Conservation (phyloP, 2,888 invertebrate species). For the Pachliopta kotzebuea region DNA sequence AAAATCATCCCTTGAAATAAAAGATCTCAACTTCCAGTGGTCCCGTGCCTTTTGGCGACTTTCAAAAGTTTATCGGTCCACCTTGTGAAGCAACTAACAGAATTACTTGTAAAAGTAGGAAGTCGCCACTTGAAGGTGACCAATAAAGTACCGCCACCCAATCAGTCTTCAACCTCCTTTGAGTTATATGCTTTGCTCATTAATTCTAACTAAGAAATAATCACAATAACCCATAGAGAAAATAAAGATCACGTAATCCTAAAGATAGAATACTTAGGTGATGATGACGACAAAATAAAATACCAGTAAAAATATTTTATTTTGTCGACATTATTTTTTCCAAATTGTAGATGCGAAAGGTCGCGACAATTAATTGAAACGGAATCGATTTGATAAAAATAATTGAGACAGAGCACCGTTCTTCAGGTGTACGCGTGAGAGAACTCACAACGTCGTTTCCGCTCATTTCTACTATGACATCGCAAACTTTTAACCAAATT, state of each 20-base stretch:
- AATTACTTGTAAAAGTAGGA: too few species aligned
- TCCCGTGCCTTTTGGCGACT: too few species aligned
- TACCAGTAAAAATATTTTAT: too few species aligned
- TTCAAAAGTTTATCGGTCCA: too few species aligned
- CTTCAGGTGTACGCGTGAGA: slow-evolving; percentile 9
- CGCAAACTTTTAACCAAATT: background rate
- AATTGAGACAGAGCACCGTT: slow-evolving; percentile 1
- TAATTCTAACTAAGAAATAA: too few species aligned
- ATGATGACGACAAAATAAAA: background rate
- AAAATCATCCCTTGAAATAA: background rate
- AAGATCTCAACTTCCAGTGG: too few species aligned
- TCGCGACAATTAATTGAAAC: background rate
- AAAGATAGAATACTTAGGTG: background rate
- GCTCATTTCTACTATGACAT: slow-evolving; percentile 4
- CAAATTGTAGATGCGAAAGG: background rate
- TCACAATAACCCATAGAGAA: background rate
- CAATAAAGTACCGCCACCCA: too few species aligned
- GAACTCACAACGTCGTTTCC: slow-evolving; percentile 1
- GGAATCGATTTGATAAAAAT: background rate
- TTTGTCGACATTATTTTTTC: background rate
- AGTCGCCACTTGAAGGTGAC: too few species aligned
- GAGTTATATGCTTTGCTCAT: too few species aligned
- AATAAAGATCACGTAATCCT: background rate
- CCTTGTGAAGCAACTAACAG: too few species aligned
- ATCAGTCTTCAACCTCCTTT: too few species aligned